Evolutionary conservation across 2,888 invertebrate genomes (phyloP), one percentile per base, ranked within the genome.

Genomic region (Cerastis leucographa): DNA sequence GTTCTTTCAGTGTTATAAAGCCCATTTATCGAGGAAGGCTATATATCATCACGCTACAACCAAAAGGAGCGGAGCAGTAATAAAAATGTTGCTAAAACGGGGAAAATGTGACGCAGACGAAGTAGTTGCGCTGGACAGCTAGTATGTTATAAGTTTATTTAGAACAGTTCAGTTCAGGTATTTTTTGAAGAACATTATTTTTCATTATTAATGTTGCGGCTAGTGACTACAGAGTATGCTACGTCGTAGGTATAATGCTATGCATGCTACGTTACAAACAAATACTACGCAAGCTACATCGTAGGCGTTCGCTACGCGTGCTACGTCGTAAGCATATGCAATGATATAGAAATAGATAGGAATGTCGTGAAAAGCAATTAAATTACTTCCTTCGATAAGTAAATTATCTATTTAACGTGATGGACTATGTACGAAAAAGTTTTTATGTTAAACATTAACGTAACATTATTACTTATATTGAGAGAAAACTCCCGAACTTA

Each of bases 261-360:
- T 19, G 42, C 25, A n/a, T 19, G 74, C 71, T 44, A 71, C 25
- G 40, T 49, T 3, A 9, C 0, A 56, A 14, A 6, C 25, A 14
- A 9, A 44, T 29, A 61, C 68, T 46, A 29, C 8, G 74, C 64
- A 1, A 9, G 22, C 46, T 65, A 65, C 40, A 56, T 17, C 40
- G 68, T 25, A 49, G 56, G 22, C n/a, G 2, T 40, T 25, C 14
- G 65, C 65, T 66, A 46, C 40, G 44, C 25, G 9, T 17, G 76
- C 54, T 64, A 71, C 78, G 78, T 35, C 74, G 35, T 74, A 46
- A 22, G 14, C 22, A n/a, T 42, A 4, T 14, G 40, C 54, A 1
- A 35, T 35, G 1, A 35, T 35, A 35, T 35, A 35, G 35, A 35
- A 35, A 54, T 44, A 44, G 8, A 29, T 42, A 72, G 12, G 11